These are phyloP conservation scores for Nyctibius grandis DNA, from an alignment of 2,797 vertebrate genomes.

Conservation along the genomic window DNA sequence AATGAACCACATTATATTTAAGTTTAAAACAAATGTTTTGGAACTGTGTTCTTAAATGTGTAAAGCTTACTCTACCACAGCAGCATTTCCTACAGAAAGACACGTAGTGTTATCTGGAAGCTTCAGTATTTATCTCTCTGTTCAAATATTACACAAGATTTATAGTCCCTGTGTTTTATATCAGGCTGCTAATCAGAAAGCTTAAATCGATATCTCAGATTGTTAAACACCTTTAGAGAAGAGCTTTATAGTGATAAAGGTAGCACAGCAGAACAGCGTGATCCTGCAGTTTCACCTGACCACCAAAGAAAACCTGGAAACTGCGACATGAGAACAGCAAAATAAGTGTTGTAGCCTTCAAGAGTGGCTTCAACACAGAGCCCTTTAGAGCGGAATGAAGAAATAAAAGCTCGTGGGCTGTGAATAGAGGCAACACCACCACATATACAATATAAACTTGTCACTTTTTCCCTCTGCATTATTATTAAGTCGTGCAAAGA, in stretches of 20 bases:
- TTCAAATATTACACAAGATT: slow-evolving; percentile 30
- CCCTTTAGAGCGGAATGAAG: background rate
- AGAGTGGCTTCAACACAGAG: background rate
- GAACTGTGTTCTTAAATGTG: background rate
- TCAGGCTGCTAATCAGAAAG: slow-evolving; percentile 9
- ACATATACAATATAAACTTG: background rate
- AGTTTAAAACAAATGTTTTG: background rate
- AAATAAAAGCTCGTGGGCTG: background rate
- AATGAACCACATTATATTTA: background rate
- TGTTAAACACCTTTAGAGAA: background rate
- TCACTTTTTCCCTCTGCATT: background rate
- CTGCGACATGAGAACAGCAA: background rate
- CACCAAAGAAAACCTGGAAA: background rate
- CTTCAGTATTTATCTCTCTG: background rate
- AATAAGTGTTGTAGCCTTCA: background rate
- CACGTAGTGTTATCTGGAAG: background rate
- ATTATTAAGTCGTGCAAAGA: background rate
- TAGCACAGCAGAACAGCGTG: background rate
- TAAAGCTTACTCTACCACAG: background rate
- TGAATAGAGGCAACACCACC: background rate
- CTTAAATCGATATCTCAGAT: slow-evolving; percentile 27
- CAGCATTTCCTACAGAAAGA: background rate
- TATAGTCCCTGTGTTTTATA: slow-evolving; percentile 9
- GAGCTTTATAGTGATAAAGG: background rate
- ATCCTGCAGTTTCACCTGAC: background rate